Conservation (phyloP, 2,113 vertebrate species). For the Malurus elegans region DNA sequence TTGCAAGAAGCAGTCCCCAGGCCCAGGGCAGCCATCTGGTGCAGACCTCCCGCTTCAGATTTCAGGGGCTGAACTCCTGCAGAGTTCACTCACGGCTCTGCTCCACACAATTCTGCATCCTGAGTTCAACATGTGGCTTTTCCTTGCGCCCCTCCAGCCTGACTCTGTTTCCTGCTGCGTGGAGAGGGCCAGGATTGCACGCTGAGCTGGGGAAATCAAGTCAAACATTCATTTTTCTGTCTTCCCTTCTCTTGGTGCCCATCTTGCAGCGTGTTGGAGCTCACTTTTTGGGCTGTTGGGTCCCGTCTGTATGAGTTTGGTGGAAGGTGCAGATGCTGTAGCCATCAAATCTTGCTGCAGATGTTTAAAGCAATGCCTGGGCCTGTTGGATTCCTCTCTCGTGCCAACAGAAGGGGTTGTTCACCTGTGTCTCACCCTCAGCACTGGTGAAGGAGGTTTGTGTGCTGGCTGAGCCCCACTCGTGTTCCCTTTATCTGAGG, state of each 20-base stretch:
- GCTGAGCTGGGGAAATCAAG: background rate
- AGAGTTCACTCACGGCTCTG: background rate
- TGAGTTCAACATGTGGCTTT: background rate
- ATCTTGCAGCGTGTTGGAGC: background rate
- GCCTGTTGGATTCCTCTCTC: background rate
- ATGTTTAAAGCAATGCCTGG: background rate
- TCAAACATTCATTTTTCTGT: background rate
- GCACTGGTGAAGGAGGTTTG: background rate
- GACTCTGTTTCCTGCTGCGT: background rate
- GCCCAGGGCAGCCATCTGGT: conserved; percentile 45
- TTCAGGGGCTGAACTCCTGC: conserved; percentile 54
- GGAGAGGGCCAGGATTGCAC: background rate
- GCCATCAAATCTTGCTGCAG: background rate
- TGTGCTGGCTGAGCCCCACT: background rate
- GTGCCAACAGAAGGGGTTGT: background rate
- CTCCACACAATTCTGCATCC: background rate
- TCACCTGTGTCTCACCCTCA: background rate
- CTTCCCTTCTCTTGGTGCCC: background rate
- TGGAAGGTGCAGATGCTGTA: background rate
- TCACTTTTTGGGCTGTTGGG: background rate
- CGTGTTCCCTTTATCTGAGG: background rate
- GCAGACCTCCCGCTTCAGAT: conserved; percentile 22
- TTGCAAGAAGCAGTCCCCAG: conserved; percentile 15
- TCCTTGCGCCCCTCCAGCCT: background rate
- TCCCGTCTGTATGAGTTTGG: background rate